phyloP scores from a whole-genome alignment of 2,797 vertebrate genomes.

The Staurois parvus region DNA sequence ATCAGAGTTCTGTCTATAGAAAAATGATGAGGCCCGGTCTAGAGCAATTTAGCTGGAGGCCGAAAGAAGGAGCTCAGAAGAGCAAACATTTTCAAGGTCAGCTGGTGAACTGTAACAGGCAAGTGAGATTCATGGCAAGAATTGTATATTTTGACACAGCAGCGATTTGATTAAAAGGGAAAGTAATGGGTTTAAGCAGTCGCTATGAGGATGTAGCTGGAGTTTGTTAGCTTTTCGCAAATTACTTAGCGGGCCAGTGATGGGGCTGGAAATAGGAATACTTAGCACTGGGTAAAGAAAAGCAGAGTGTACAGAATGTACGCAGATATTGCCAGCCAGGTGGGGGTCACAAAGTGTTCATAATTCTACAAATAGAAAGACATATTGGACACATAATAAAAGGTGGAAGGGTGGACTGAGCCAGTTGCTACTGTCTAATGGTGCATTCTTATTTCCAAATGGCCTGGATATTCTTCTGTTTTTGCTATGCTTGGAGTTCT shows the following conservation, averaged over 20 bases:
- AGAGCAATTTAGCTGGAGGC: slow-evolving; percentile 82
- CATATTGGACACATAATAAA: slow-evolving; percentile 37
- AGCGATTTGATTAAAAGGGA: slow-evolving; percentile 98
- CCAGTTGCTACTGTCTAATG: slow-evolving; percentile 8
- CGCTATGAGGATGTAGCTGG: slow-evolving; percentile 90
- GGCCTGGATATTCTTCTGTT: slow-evolving; percentile 2
- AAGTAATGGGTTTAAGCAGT: slow-evolving; percentile 99
- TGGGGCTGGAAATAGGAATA: slow-evolving; percentile 85
- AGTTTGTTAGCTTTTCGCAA: slow-evolving; percentile 88
- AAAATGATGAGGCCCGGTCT: slow-evolving; percentile 81
- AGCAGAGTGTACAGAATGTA: slow-evolving; percentile 64
- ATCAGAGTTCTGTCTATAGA: slow-evolving; percentile 78
- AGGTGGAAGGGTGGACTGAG: slow-evolving; percentile 16
- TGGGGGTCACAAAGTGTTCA: slow-evolving; percentile 44
- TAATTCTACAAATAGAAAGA: slow-evolving; percentile 42
- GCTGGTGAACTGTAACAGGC: slow-evolving; percentile 93
- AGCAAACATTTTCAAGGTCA: slow-evolving; percentile 99
- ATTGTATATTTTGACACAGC: slow-evolving; percentile 94
- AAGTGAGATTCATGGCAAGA: slow-evolving; percentile 90
- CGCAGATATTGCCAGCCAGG: slow-evolving; percentile 6
- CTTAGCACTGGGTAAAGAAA: slow-evolving; percentile 82
- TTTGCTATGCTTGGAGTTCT: not conserved
- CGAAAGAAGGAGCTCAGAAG: slow-evolving; percentile 87
- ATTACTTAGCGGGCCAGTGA: slow-evolving; percentile 91
- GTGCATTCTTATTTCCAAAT: slow-evolving; percentile 3